Evolutionary conservation across 2,797 vertebrate genomes (phyloP).

Genomic region (Myripristis jacobus): DNA sequence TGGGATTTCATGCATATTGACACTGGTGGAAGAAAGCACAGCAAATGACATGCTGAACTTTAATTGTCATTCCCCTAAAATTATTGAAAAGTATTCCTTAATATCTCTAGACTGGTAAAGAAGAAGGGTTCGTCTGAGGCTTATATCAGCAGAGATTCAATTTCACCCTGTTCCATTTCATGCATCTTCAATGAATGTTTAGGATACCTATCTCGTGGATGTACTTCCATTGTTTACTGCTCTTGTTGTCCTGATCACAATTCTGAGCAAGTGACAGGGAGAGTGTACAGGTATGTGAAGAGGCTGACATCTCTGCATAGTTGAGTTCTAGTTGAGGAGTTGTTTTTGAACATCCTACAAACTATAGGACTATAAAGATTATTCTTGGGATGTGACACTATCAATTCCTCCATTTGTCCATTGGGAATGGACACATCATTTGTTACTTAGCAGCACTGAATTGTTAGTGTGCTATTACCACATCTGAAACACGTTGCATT

Average conservation of each 20-base stretch:
- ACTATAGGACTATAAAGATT: too few relatives aligned
- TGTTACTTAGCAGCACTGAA: too few relatives aligned
- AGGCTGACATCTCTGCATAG: neutral
- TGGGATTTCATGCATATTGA: neutral
- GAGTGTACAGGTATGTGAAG: neutral
- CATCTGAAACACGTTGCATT: too few relatives aligned
- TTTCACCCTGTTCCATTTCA: too few relatives aligned
- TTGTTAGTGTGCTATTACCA: too few relatives aligned
- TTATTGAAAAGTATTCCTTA: neutral
- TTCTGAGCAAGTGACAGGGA: neutral
- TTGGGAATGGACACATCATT: too few relatives aligned
- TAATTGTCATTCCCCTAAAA: neutral
- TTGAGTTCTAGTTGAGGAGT: too few relatives aligned
- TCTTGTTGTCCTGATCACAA: neutral
- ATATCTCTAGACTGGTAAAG: conserved; percentile 6
- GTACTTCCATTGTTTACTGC: neutral
- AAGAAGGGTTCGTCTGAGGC: neutral
- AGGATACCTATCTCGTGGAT: too few relatives aligned
- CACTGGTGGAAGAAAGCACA: neutral
- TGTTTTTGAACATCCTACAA: neutral
- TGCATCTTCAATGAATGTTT: too few relatives aligned
- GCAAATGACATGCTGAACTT: neutral
- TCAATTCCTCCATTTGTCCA: neutral
- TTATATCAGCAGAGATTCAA: neutral
- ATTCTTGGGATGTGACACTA: neutral